Evolutionary conservation across 2,797 vertebrate genomes (phyloP).

Genomic region (Atherinosoma microstoma): DNA sequence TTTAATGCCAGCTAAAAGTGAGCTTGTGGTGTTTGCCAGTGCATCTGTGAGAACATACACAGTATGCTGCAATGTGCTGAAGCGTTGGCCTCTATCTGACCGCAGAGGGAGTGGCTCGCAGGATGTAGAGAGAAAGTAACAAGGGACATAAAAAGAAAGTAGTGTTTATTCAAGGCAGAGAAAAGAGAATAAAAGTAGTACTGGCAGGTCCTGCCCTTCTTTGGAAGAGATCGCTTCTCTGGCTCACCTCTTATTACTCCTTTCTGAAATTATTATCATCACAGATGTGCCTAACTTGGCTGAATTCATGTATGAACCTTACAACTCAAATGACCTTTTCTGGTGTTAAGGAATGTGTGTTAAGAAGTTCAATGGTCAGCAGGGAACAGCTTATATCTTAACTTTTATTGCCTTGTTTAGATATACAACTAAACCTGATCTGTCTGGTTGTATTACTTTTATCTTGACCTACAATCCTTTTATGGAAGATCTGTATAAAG

Average conservation of each 20-base stretch:
- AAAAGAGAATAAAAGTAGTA: slow-evolving; percentile 39
- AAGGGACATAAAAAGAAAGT: slow-evolving; percentile 29
- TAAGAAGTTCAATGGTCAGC: neutral
- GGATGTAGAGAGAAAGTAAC: slow-evolving; percentile 50
- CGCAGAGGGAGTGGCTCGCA: slow-evolving; percentile 78
- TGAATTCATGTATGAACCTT: slow-evolving; percentile 42
- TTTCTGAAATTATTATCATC: slow-evolving; percentile 52
- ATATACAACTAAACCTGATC: neutral
- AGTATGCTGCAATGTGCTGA: slow-evolving; percentile 75
- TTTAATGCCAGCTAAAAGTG: slow-evolving; percentile 11
- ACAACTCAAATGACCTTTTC: slow-evolving; percentile 9
- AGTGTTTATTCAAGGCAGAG: slow-evolving; percentile 24
- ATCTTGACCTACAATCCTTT: neutral
- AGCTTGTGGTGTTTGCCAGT: slow-evolving; percentile 44
- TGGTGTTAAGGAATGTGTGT: neutral
- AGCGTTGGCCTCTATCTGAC: slow-evolving; percentile 82
- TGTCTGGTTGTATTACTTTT: neutral
- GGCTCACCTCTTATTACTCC: slow-evolving; percentile 47
- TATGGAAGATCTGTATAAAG: neutral
- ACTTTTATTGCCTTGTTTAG: neutral
- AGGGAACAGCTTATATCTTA: slow-evolving; percentile 9
- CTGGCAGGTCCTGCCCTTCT: slow-evolving; percentile 56
- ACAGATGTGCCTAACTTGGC: slow-evolving; percentile 32
- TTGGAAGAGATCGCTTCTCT: slow-evolving; percentile 57
- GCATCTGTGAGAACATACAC: slow-evolving; percentile 50